Base-by-base conservation (phyloP, 2,797 vertebrate species). In the Amphiprion clarkii region DNA sequence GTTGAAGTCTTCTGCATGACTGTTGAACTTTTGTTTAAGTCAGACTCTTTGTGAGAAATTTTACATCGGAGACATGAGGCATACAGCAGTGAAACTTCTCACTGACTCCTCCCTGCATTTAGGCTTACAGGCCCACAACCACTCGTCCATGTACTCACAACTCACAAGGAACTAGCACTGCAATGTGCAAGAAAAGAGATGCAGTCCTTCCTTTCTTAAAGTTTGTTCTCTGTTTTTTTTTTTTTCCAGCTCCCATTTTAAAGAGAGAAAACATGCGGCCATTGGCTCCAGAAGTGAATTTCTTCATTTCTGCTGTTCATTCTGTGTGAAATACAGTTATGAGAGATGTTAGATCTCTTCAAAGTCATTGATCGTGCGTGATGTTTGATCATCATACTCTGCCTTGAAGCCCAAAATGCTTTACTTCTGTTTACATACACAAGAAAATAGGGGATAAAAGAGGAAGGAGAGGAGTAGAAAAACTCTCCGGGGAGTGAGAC, bases 341-440 rank as follows among this genome's bases (percentile, higher is more conserved):
- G 63, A 76, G 63, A 14, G 76, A 72, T 61, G 85, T 88, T 74
- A 86, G 88, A 89, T 85, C 76, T 85, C 73, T 82, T 85, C 86
- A 85, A 81, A 90, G 81, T 78, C 82, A 89, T 86, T 84, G 86
- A 89, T 88, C 52, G 54, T 9, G 65, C 56, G 10, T 10, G 23
- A 46, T 73, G 80, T 89, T 90, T 90, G 88, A 88, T 91, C 88
- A 78, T 74, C 48, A 12, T 54, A 33, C 74, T 76, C 59, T 84
- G 82, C 82, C 85, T 86, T 5, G 52, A 59, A 89, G 85, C 74
- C 71, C 55, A 72, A 90, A 90, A 87, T 71, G 82, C 64, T 88
- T 89, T 82, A 84, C 79, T 90, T 81, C 82, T 91, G 89, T 91
- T 91, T 92, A 82, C 86, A 87, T 78, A 79, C 83, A 83, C 71